Evolutionary conservation across 1,140 invertebrate species (phyloP), one percentile per base, ranked within the genome.

Genomic region (Glomeris maerens): DNA sequence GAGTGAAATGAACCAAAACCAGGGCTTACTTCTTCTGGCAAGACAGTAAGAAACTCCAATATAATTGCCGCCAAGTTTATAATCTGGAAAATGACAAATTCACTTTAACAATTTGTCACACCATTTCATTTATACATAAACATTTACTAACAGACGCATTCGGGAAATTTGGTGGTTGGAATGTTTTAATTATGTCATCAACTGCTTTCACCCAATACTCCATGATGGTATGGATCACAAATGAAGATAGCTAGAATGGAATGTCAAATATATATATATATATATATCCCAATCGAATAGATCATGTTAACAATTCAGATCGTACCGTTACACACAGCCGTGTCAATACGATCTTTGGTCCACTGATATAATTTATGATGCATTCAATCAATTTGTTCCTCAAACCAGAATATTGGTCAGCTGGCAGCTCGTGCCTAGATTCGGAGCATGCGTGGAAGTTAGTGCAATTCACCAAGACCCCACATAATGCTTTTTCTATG

Each of bases 271-370:
- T 2, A 50, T 5, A 27, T 28, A 28, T 50, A 17, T 2, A 14
- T 13, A 2, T 49, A 50, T 49, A 21, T 7, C 7, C 17, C 25
- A 23, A 52, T n/a, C 21, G 45, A 27, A 36, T 21, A 14, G 25
- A 23, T 39, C 36, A 42, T 23, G 42, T 26, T 28, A 49, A 36
- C 46, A 51, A 50, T 1, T 51, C 25, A 14, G 41, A 28, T 41
- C 10, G 14, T 73, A 91, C 86, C 63, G 84, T 78, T 58, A 92
- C 82, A 68, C 86, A 92, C 40, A 93, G 70, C 58, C 83, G 76
- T 58, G 84, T 85, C 13, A 88, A 71, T 40, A 93, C 79, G 56
- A 91, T 75, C 69, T 84, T 87, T 26, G 84, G 83, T 22, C 84
- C 82, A 59, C 76, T 74, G 20, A 62, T 55, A 66, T 81, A 86